These are phyloP conservation scores for Nasonia giraulti DNA, from an alignment of 1,140 invertebrate species.

Conservation along the genomic window DNA sequence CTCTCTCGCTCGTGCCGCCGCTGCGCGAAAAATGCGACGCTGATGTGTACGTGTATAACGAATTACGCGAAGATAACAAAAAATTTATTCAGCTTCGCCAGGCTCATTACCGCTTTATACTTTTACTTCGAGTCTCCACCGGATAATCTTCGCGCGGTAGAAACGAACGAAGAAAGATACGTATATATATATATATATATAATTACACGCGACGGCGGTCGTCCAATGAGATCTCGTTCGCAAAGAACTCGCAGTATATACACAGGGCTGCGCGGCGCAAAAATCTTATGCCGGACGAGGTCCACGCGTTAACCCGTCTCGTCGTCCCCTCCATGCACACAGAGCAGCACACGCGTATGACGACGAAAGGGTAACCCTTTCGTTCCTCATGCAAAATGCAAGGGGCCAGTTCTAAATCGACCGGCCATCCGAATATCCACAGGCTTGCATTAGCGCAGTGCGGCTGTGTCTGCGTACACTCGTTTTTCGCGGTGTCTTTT, in stretches of 20 bases:
- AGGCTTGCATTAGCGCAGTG: background rate
- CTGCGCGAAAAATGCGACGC: background rate
- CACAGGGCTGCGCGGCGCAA: conserved; percentile 51
- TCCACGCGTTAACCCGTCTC: conserved; percentile 48
- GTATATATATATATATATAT: no score
- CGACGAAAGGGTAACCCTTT: conserved; percentile 65
- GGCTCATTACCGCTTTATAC: background rate
- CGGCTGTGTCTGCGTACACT: background rate
- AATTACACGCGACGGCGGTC: background rate
- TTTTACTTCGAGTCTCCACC: no score
- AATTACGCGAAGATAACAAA: background rate
- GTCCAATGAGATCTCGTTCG: conserved; percentile 34
- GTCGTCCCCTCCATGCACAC: conserved; percentile 61
- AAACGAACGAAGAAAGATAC: no score
- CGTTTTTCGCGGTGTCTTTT: background rate
- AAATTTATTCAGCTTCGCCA: background rate
- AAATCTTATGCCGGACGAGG: conserved; percentile 58
- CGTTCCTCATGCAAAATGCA: conserved; percentile 65
- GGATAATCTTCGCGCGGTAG: no score
- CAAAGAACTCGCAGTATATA: conserved; percentile 10
- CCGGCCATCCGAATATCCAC: conserved; percentile 63
- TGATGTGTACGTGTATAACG: background rate
- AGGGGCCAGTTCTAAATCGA: conserved; percentile 66
- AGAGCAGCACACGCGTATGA: background rate
- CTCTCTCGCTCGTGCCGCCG: background rate